Base-by-base conservation (phyloP, 92 coral and sea anemone species). In the Epizoanthus scotinus region DNA sequence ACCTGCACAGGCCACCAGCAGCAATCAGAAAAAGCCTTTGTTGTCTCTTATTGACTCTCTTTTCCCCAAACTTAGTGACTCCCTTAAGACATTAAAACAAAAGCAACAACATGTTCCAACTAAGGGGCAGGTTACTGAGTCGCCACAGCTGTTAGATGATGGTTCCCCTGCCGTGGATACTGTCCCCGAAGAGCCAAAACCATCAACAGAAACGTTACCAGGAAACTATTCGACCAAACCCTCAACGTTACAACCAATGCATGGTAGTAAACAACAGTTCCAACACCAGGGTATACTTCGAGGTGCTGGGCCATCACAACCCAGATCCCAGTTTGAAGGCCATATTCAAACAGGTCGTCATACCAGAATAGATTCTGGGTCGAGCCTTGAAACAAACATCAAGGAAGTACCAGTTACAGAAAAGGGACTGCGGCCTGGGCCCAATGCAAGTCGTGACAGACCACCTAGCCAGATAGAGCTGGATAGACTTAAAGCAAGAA, bases 41-140 rank as follows among this genome's bases (percentile, higher is more conserved):
- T 61, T 84, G 24, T 59, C 93, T 7, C 84, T 91, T 56, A 91
- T 96, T 79, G 99, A 94, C 71, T 87, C 98, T 3, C 82, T 94
- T 29, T 96, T 91, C 77, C 98, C 98, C 2, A 90, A 84, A 77
- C 91, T 92, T 29, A 88, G 90, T 50, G 92, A 90, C 86, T 92
- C 97, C 25, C 72, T 92, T 63, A 93, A 89, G 79, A 93, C 94
- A 6, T 31, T 93, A 50, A 86, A 87, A 34, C 88, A 88, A 66
- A 80, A 87, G 70, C 93, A 90, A 59, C 79, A 90, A 54, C 28
- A 24, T 8, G 73, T 31, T 49, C 63, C 63, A 27, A 40, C 27
- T 61, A 28, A 21, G 57, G 65, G 52, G 52, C 54, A 17, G 38
- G 24, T 44, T 55, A 7, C 31, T 24, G 65, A 69, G n/a, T 29